These are phyloP conservation scores for Pyrocephalus nanus DNA, from an alignment of 2,797 vertebrate genomes.

Conservation along the genomic window DNA sequence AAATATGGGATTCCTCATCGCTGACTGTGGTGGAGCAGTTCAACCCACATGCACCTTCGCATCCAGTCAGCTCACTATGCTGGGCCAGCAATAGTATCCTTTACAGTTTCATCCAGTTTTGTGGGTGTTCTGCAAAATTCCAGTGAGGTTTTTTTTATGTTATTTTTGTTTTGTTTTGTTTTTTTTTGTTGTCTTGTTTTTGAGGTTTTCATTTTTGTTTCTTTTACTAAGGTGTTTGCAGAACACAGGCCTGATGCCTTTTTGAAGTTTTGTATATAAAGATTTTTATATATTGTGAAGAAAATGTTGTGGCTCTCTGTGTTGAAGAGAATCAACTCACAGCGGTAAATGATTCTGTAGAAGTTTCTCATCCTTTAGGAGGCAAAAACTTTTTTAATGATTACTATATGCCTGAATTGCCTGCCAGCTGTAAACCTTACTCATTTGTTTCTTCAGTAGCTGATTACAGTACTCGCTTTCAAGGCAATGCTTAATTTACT, in stretches of 20 bases:
- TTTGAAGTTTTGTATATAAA: background rate
- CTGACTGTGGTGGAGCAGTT: slow-evolving; percentile 91
- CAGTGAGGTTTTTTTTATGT: background rate
- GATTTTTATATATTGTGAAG: background rate
- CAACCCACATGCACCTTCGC: slow-evolving; percentile 84
- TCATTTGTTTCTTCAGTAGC: background rate
- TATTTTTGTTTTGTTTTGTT: background rate
- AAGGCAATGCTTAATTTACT: background rate
- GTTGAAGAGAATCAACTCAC: background rate
- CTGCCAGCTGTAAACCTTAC: background rate
- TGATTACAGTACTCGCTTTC: background rate
- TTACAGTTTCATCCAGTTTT: slow-evolving; percentile 25
- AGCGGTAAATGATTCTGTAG: background rate
- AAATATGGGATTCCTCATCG: slow-evolving; percentile 92
- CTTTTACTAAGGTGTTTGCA: background rate
- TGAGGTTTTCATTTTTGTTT: no score
- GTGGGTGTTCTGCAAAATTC: background rate
- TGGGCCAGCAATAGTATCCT: slow-evolving; percentile 99
- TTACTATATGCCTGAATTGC: background rate
- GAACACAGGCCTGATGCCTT: background rate
- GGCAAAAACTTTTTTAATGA: background rate
- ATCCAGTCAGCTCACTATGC: slow-evolving; percentile 86
- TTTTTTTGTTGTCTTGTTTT: background rate
- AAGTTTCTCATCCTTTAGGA: background rate
- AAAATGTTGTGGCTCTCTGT: background rate